phyloP scores from a whole-genome alignment of 2,888 invertebrate genomes.

The Trichopria drosophilae region DNA sequence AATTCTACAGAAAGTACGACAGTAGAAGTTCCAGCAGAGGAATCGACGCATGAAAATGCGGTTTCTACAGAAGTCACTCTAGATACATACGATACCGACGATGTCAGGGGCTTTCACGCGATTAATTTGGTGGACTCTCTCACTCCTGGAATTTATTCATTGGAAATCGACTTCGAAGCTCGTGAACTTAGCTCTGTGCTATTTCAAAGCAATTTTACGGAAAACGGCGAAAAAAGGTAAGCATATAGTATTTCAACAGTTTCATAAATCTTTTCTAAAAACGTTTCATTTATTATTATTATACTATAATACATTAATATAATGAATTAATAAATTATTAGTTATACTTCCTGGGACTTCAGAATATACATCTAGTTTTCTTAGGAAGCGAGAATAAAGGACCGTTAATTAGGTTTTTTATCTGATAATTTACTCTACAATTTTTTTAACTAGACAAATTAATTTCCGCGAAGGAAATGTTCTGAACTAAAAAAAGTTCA shows the following conservation, averaged over 20 bases:
- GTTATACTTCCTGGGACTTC: no score
- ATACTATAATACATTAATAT: background rate
- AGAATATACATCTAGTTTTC: no score
- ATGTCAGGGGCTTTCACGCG: constrained; percentile 39
- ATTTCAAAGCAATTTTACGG: constrained; percentile 28
- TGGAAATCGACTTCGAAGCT: constrained; percentile 47
- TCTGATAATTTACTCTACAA: no score
- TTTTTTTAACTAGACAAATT: no score
- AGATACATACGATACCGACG: constrained; percentile 36
- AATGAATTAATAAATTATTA: no score
- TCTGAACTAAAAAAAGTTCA: no score
- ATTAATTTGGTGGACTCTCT: constrained; percentile 38
- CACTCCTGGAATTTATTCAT: constrained; percentile 39
- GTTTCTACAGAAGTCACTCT: background rate
- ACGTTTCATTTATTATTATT: background rate
- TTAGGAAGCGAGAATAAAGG: no score
- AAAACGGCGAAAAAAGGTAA: constrained; percentile 30
- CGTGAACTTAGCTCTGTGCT: constrained; percentile 30
- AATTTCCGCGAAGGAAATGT: no score
- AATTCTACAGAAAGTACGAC: background rate
- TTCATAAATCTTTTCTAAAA: background rate
- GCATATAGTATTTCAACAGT: background rate
- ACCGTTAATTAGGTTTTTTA: no score
- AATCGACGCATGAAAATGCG: background rate
- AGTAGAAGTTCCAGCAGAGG: background rate